Base-by-base conservation (phyloP, 2,888 invertebrate genomes). In the Holacanthella duospinosa region DNA sequence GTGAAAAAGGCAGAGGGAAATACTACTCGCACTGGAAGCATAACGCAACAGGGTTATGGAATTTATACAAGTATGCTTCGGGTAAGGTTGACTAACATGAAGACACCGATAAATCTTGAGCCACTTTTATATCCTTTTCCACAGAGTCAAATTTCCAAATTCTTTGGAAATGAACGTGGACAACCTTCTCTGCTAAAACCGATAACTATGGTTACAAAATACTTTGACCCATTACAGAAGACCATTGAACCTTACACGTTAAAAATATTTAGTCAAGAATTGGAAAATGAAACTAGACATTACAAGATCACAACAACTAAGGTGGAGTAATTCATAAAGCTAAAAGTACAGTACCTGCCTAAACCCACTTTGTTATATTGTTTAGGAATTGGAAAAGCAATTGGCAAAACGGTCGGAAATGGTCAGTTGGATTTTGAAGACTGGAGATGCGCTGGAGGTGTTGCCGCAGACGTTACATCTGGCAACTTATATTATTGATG, bases 401-500 rank as follows among this genome's bases (percentile, higher is more conserved):
- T 28, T 28, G 25, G n/a, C 27, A 9, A 61, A 25, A 26, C 25
- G 66, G 16, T 56, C 59, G n/a, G 25, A 43, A 25, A 1, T 57
- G 3, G 63, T 60, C 2, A 24, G 21, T 2, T 64, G 66, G 66
- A 26, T 66, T 1, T 28, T 26, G 16, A n/a, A 53, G 26, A 54
- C 58, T 1, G 55, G 26, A 16, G 43, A 36, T 6, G 16, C 36
- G 16, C 36, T 36, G n/a, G n/a, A n/a, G n/a, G n/a, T n/a, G n/a
- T n/a, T n/a, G n/a, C n/a, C n/a, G n/a, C n/a, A 48, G 21, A 48
- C 48, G 4, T 21, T 16, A 4, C 48, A 48, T 21, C 12, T 21
- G 4, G 48, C 48, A 9, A 48, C 4, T 4, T 48, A 48, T 21
- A 21, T 48, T 21, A 21, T 21, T 4, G 21, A 48, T 21, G 48